A percentile compares a stretch with the other conserved stretches of the same genome.
Evolutionary conservation across 1,140 invertebrate species (phyloP).

Genomic region (Lucilia sericata): DNA sequence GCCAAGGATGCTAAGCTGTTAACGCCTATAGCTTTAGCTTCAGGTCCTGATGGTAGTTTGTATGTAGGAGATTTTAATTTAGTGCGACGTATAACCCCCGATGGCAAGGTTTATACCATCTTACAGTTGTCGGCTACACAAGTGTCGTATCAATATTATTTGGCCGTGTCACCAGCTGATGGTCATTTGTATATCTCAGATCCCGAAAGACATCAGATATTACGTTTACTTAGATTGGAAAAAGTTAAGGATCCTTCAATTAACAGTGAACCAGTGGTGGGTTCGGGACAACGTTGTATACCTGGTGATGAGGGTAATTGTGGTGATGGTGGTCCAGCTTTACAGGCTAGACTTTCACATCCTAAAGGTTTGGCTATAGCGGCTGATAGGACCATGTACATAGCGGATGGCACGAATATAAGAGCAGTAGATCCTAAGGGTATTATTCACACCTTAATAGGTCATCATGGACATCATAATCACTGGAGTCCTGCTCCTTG

Average conservation of each 20-base stretch:
- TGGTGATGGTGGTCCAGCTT: conserved; percentile 92
- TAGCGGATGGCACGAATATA: conserved; percentile 94
- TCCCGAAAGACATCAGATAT: conserved; percentile 90
- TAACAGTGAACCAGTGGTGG: conserved; percentile 91
- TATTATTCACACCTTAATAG: conserved; percentile 94
- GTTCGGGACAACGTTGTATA: conserved; percentile 95
- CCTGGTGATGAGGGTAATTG: conserved; percentile 91
- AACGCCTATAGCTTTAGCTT: conserved; percentile 92
- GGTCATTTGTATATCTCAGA: conserved; percentile 97
- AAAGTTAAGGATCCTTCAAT: conserved; percentile 84
- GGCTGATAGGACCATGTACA: conserved; percentile 91
- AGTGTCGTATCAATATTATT: conserved; percentile 94
- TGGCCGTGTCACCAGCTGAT: conserved; percentile 94
- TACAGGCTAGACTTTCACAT: conserved; percentile 91
- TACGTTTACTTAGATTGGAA: conserved; percentile 79
- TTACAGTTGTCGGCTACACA: conserved; percentile 92
- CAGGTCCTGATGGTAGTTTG: conserved; percentile 94
- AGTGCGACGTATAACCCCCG: conserved; percentile 90
- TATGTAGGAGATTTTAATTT: conserved; percentile 98
- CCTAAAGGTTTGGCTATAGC: conserved; percentile 96
- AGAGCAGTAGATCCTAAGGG: conserved; percentile 89
- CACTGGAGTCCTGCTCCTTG: conserved; percentile 92
- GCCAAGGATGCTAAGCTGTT: conserved; percentile 89
- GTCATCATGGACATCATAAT: conserved; percentile 91
- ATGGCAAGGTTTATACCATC: conserved; percentile 92